Percentiles rank a stretch among this genome's conserved stretches.
Evolutionary conservation across 2,888 invertebrate species (phyloP).

Genomic region (Apodemia zela): DNA sequence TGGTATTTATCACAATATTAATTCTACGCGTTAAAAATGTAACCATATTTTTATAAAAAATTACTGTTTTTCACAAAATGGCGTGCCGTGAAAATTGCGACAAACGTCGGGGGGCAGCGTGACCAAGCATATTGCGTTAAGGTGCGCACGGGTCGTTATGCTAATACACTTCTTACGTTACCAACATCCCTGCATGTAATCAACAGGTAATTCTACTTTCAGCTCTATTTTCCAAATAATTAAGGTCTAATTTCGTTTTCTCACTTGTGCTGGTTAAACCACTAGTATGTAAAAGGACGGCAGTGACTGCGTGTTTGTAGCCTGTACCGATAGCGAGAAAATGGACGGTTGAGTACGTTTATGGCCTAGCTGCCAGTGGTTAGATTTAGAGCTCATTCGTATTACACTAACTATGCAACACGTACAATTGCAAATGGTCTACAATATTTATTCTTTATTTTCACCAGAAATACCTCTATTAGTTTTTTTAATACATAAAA

Average conservation of each 20-base stretch:
- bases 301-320: conserved; percentile 65
- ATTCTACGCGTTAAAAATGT: no score
- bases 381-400: conserved; percentile 65
- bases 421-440: conserved; percentile 43
- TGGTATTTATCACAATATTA: no score
- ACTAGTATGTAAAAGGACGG: conserved; percentile 30
- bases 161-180: conserved; percentile 53
- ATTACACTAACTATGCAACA: conserved; percentile 62
- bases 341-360: conserved; percentile 79
- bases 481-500: neutral
- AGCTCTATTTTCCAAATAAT: conserved; percentile 20
- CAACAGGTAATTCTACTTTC: conserved; percentile 26
- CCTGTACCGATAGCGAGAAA: conserved; percentile 72
- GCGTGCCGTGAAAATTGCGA: conserved; percentile 71
- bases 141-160: conserved; percentile 75
- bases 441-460: conserved; percentile 11
- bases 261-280: conserved; percentile 31
- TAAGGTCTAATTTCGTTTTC: conserved; percentile 27
- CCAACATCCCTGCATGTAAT: conserved; percentile 31
- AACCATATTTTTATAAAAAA: neutral
- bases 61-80: conserved; percentile 56
- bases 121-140: conserved; percentile 79
- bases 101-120: conserved; percentile 72
- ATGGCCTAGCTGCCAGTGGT: conserved; percentile 67
- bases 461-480: neutral